Evolutionary conservation across 2,113 vertebrate genomes (phyloP), one percentile per base, ranked within the genome.

Genomic region (Semnornis frantzii): DNA sequence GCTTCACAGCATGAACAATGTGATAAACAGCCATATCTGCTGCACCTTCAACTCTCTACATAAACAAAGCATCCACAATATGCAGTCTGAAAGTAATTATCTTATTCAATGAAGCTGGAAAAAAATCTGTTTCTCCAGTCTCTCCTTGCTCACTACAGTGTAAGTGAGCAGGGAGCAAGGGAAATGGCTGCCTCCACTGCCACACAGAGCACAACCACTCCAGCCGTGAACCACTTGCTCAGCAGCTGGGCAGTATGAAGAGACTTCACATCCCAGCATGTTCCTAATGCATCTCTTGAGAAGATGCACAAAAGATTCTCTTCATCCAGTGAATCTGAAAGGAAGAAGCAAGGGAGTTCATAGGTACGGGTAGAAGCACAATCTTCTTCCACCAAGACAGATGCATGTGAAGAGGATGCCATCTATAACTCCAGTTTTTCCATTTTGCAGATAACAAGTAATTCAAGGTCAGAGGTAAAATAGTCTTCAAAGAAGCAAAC

Each of bases 81-180:
- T 12, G 6, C 33, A 71, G 16, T n/a, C 9, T 1, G 8, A 33
- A 70, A 92, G 37, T 10, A 18, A 28, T 13, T 59, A 72, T 23
- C 17, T 44, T 70, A 37, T 42, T 62, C 27, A 79, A 3, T 6
- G 10, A 85, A 62, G 31, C 7, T 20, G 12, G 12, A 37, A 74
- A 37, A 74, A 83, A 44, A 77, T 70, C 39, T 31, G 4, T 24
- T 85, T 83, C 57, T 73, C 20, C 21, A 77, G 15, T 3, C 5
- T 71, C 28, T 8, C 20, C 23, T 31, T 48, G 24, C 58, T 71
- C 21, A 33, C 2, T 3, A n/a, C 12, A 64, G 15, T 3, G 1
- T 33, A 54, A 82, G 25, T 0, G 0, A 78, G 65, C 2, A 2
- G 20, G 5, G 12, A 80, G 5, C 3, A 2, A 80, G 6, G 12